Conservation (phyloP, 2,797 vertebrate genomes). For the Spheniscus humboldti region DNA sequence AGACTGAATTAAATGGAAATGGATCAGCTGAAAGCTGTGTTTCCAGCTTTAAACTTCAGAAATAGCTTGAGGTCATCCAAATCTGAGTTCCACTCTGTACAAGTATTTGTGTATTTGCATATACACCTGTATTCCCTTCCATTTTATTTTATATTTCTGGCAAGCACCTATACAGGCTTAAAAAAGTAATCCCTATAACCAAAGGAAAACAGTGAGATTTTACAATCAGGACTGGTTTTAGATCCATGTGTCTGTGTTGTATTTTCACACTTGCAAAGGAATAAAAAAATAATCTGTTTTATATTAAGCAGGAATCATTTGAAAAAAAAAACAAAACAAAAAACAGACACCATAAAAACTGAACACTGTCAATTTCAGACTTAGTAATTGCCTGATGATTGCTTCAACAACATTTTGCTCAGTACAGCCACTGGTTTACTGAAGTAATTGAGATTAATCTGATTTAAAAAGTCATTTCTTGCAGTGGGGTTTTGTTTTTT, state of each 20-base stretch:
- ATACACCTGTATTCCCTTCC: not conserved
- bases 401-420: not conserved
- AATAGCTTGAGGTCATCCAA: not conserved
- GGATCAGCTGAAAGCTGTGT: not conserved
- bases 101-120: not conserved
- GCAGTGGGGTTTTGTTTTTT: not conserved
- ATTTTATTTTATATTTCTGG: not conserved
- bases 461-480: not conserved
- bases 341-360: not conserved
- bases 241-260: not conserved
- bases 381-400: not conserved
- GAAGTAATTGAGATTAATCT: not conserved
- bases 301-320: not conserved
- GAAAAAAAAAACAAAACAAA: not conserved
- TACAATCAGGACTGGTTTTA: not conserved
- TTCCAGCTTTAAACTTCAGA: not conserved
- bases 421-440: not conserved
- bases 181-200: not conserved
- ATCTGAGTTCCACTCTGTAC: not conserved
- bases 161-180: not conserved
- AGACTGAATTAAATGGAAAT: not conserved
- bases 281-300: not conserved
- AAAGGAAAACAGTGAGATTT: not conserved
- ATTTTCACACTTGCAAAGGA: not conserved
- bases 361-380: not conserved